Conservation (phyloP, 2,888 invertebrate species). For the Andricus curvator region DNA sequence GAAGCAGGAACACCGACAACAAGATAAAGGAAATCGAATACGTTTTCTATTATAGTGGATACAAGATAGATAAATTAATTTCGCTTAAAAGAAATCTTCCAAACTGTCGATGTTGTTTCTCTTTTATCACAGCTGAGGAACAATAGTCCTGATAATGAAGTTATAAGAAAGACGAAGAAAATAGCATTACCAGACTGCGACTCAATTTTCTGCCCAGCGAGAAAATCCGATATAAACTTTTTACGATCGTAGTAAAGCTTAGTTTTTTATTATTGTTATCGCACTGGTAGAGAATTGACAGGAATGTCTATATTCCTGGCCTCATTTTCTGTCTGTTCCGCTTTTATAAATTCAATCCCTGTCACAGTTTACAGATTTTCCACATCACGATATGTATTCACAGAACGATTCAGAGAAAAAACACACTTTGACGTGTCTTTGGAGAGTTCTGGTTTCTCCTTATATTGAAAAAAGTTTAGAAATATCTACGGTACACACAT, state of each 20-base stretch:
- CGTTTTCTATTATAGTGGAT: not conserved
- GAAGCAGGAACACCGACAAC: not conserved
- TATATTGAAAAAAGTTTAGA: conserved; percentile 34
- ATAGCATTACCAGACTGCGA: not conserved
- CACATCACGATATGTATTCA: conserved; percentile 19
- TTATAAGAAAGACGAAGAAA: not conserved
- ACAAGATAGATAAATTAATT: not conserved
- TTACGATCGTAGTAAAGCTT: conserved; percentile 1
- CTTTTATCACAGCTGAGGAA: not conserved
- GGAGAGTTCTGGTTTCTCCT: conserved; percentile 14
- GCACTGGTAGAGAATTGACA: not conserved
- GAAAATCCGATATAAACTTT: conserved; percentile 4
- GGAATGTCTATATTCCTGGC: not conserved
- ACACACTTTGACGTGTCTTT: conserved; percentile 27
- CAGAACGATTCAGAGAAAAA: conserved; percentile 13
- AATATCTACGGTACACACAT: conserved; percentile 27
- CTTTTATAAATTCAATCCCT: conserved; percentile 42
- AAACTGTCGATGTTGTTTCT: conserved; percentile 4
- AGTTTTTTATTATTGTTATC: conserved; percentile 5
- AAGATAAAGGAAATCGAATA: not conserved
- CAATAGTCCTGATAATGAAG: not conserved
- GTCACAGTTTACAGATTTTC: conserved; percentile 33
- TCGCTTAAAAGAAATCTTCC: not conserved
- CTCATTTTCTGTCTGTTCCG: not conserved
- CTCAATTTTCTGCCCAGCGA: conserved; percentile 2